Evolutionary conservation across 2,797 vertebrate genomes (phyloP).

Genomic region (Cheirogaleus major): DNA sequence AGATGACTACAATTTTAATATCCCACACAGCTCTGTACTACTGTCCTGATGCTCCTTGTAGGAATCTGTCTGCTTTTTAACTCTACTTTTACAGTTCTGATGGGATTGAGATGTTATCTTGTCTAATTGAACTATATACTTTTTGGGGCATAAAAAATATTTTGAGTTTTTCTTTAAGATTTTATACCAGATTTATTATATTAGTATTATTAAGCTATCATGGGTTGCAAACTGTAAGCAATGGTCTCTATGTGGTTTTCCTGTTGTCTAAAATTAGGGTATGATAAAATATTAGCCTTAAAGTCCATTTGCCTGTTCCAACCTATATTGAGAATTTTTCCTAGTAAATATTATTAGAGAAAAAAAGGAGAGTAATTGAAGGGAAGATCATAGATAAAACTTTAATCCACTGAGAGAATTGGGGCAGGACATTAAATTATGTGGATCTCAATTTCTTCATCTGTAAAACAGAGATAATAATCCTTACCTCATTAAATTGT

Average conservation of each 20-base stretch:
- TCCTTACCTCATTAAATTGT: background rate
- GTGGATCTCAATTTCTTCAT: background rate
- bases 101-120: background rate
- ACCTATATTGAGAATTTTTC: background rate
- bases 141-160: background rate
- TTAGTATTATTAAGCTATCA: background rate
- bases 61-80: background rate
- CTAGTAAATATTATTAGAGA: background rate
- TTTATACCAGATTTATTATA: background rate
- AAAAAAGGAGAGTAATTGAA: background rate
- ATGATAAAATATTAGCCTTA: background rate
- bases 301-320: background rate
- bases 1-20: background rate
- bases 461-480: background rate
- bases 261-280: constrained; percentile 39
- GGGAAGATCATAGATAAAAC: background rate
- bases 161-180: constrained; percentile 28
- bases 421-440: background rate
- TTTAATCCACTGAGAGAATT: background rate
- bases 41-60: background rate
- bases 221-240: background rate
- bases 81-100: background rate
- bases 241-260: constrained; percentile 31
- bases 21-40: too few relatives aligned
- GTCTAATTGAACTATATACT: background rate